phyloP scores from a whole-genome alignment of 2,888 invertebrate genomes.

The Lymantria dispar region DNA sequence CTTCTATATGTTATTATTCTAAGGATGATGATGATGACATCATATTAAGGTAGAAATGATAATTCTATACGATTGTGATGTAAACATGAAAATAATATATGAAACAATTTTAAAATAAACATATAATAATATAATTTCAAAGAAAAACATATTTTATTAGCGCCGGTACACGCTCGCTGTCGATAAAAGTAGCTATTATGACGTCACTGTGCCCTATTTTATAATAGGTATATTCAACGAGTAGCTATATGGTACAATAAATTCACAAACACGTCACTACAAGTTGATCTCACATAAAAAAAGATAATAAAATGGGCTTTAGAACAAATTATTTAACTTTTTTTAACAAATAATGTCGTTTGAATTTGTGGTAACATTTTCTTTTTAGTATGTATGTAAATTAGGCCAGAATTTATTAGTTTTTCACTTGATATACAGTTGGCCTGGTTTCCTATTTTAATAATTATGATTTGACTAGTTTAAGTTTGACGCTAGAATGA shows the following conservation, averaged over 20 bases:
- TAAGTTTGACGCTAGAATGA: too few relatives aligned
- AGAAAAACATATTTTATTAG: conserved; percentile 14
- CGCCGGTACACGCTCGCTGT: conserved; percentile 3
- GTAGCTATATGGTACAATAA: conserved; percentile 21
- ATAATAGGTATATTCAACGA: conserved; percentile 21
- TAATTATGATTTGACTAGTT: too few relatives aligned
- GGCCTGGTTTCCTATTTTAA: too few relatives aligned
- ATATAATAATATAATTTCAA: conserved; percentile 4
- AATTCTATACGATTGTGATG: too few relatives aligned
- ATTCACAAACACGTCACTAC: conserved; percentile 18
- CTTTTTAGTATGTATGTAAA: neutral
- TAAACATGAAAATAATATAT: too few relatives aligned
- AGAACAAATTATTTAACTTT: conserved; percentile 6
- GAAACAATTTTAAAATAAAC: neutral
- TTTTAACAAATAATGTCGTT: conserved; percentile 6
- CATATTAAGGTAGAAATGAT: too few relatives aligned
- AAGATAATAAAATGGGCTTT: conserved; percentile 16
- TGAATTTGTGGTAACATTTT: neutral
- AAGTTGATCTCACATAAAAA: conserved; percentile 13
- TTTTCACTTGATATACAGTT: too few relatives aligned
- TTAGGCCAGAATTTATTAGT: neutral
- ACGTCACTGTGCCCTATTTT: conserved; percentile 31
- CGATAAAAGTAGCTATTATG: conserved; percentile 16
- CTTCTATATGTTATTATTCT: too few relatives aligned
- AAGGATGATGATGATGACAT: too few relatives aligned